Evolutionary conservation across 2,888 invertebrate genomes (phyloP), one percentile per base, ranked within the genome.

Genomic region (Homarus gammarus): DNA sequence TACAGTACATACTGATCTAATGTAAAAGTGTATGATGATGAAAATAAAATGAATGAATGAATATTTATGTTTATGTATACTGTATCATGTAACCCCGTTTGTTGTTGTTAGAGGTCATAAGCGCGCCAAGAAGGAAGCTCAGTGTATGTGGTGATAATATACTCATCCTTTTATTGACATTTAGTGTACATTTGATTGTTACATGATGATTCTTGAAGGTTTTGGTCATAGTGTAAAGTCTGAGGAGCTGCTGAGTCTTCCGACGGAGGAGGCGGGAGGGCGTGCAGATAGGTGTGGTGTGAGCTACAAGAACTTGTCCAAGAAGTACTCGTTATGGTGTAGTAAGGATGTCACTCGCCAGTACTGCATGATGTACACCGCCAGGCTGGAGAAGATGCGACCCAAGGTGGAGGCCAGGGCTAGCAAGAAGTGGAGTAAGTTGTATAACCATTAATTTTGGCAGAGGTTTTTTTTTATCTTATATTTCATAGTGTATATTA

Each of bases 361-460:
- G 68, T 91, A 90, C 64, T 91, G 51, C 51, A 82, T 77, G 56
- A 78, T 91, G 51, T 91, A 91, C 61, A 79, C 85, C 5, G 87
- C 91, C 68, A 84, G 91, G 44, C 75, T 91, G 61, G 83, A 87
- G 51, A 88, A 77, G 31, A 84, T 90, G 77, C 72, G 90, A 36
- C 88, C 91, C 36, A 15, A 40, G 49, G 79, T 91, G 44, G 85
- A 87, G 77, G 61, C 61, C 12, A 85, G 64, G 73, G 87, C 90
- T 31, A 51, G 5, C 12, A 12, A 36, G 33, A 82, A 27, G 56
- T 91, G 89, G 83, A 85, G 91, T 91, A 33, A 56, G 91, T 72
- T 27, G 18, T 27, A 33, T 72, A 72, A 1, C 1, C 1, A 27
- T 72, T 18, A 18, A 72, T 72, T 2, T 27, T n/a, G 18, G 27